Evolutionary conservation across 2,797 vertebrate species (phyloP).

Genomic region (Carcharodon carcharias): DNA sequence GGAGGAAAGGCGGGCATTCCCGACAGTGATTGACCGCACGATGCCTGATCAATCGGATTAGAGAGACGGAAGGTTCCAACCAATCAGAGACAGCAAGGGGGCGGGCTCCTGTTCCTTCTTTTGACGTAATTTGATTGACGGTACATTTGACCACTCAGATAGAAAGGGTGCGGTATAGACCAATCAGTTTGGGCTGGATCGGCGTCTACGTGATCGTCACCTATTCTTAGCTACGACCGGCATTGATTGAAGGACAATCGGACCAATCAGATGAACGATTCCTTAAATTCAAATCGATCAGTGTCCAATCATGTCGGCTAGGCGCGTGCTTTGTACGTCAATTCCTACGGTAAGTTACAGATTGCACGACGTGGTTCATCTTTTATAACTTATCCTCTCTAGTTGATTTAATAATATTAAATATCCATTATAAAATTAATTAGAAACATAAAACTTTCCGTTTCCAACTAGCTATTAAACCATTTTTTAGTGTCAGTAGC

Average conservation of each 20-base stretch:
- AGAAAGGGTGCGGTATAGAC: accelerated
- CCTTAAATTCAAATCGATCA: background rate
- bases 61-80: background rate
- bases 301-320: background rate
- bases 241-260: background rate
- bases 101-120: background rate
- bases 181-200: background rate
- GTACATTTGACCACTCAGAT: background rate
- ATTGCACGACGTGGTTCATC: background rate
- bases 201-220: accelerated
- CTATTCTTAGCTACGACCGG: accelerated
- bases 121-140: background rate
- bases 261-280: background rate
- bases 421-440: background rate
- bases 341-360: background rate
- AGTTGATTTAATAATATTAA: background rate
- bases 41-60: background rate
- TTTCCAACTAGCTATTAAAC: background rate
- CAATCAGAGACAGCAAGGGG: background rate
- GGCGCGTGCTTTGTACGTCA: background rate
- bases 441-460: background rate
- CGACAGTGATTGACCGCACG: background rate
- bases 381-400: background rate
- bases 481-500: background rate
- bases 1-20: accelerated